Evolutionary conservation across 2,113 vertebrate species (phyloP), one percentile per base, ranked within the genome.

Genomic region (Terrapene triunguis): DNA sequence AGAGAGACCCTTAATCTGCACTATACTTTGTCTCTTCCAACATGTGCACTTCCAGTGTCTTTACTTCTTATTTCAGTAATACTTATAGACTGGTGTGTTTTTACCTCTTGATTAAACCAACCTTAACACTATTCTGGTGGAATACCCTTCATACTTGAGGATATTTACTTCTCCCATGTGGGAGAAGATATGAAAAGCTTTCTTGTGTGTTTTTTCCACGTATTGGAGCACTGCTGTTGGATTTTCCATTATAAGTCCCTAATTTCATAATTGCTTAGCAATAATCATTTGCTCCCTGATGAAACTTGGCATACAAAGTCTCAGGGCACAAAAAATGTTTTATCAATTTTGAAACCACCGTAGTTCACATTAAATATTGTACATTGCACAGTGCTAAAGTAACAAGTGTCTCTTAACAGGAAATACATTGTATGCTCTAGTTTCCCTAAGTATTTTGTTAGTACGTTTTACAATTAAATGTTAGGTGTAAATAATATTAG

Each of bases 31-130:
- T 17, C 29, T 76, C 10, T 79, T 35, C 29, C 11, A 32, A 48
- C 47, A 44, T 81, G n/a, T 51, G 9, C 0, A 0, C 59, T 94
- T 21, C 51, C 13, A 44, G 16, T 79, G 50, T 24, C 29, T 5
- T 82, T 54, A 79, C 1, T 62, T 76, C 17, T 2, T 51, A 89
- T 5, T 72, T 3, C 50, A 85, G 72, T 14, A 59, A 47, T 14
- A 79, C 0, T 0, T 84, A 55, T 8, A 1, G 2, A 84, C 5
- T 44, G 19, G 19, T 92, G 44, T 10, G 74, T 44, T 44, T 92
- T 92, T n/a, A 91, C 4, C 38, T 38, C 38, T 76, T n/a, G 27
- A 89, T 82, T 72, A 59, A 38, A 55, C 22, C 89, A 82, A 8
- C 21, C 17, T 50, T 85, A 81, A 29, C 78, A 94, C 24, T 44